Evolutionary conservation across 1,140 invertebrate species (phyloP), one percentile per base, ranked within the genome.

Genomic region (Leptinotarsa defecta): DNA sequence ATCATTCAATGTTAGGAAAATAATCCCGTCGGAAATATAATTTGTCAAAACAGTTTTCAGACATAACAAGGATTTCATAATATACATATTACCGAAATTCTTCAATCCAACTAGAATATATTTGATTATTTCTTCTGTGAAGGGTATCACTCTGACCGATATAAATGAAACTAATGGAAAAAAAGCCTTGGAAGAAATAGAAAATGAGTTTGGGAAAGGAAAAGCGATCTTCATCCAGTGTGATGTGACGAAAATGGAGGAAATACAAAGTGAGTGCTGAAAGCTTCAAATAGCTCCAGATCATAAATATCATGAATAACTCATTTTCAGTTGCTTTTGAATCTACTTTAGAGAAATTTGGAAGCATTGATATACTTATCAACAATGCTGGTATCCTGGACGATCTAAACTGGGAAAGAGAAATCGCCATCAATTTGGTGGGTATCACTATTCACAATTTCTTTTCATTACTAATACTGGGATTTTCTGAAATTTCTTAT

Each of bases 371-470:
- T 76, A 87, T 90, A 48, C 84, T 89, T 0, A 80, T 88, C 11
- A 88, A 89, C 43, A 87, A 88, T 75, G 88, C 88, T 71, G 85
- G 87, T 34, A 86, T 88, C 71, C 77, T 89, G 20, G 83, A 88
- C 13, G 88, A 89, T 74, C 79, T 82, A 70, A 80, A 84, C 68
- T 88, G 87, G 87, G 84, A 88, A 74, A 83, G 77, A 64, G 83
- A 86, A 80, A 84, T 89, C 48, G 82, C 84, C 19, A 84, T 88
- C 15, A 89, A 89, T 78, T 78, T 89, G 73, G 88, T 89, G 81
- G 86, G 86, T 84, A 67, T 34, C 2, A 27, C 27, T 11, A 34
- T 34, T 43, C 34, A 11, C 1, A 11, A 1, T 43, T 43, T 43
- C 34, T 11, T 8, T 3, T 43, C 11, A 43, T 43, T 3, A 43